These are phyloP conservation scores for Corvus hawaiiensis DNA, from an alignment of 2,113 vertebrate species.

Conservation along the genomic window DNA sequence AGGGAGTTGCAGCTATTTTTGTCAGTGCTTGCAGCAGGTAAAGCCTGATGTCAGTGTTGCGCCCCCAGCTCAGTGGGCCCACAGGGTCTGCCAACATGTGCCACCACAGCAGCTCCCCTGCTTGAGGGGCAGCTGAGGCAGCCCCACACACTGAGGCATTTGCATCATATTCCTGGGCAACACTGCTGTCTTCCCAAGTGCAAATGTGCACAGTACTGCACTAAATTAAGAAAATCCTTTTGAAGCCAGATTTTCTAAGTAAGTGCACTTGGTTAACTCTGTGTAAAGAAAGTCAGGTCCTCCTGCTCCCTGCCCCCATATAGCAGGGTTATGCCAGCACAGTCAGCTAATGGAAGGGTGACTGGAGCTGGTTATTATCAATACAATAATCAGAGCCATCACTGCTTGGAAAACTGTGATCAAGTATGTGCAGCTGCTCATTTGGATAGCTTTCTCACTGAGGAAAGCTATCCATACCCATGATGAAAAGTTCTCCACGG, in stretches of 20 bases:
- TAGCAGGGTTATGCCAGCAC: not conserved
- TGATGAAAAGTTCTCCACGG: not conserved
- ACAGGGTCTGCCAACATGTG: fast-evolving
- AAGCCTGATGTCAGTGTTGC: fast-evolving
- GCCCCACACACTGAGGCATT: not conserved
- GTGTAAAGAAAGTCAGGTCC: not conserved
- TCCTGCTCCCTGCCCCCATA: not conserved
- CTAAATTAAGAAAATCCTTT: not conserved
- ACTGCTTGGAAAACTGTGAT: not conserved
- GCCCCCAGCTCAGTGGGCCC: not conserved
- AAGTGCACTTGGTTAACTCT: not conserved
- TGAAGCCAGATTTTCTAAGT: not conserved
- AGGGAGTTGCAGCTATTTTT: not conserved
- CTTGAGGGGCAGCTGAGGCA: not conserved
- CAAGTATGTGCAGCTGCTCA: not conserved
- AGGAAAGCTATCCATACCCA: not conserved
- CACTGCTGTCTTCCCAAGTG: not conserved
- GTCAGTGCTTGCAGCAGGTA: not conserved
- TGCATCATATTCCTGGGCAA: not conserved
- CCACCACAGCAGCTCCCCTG: not conserved
- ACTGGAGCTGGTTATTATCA: not conserved
- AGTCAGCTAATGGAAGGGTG: not conserved
- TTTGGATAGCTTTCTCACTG: not conserved
- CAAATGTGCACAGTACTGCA: not conserved
- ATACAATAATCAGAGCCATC: not conserved